Conservation (phyloP, 2,113 vertebrate genomes). For the Myiagra hebetior region DNA sequence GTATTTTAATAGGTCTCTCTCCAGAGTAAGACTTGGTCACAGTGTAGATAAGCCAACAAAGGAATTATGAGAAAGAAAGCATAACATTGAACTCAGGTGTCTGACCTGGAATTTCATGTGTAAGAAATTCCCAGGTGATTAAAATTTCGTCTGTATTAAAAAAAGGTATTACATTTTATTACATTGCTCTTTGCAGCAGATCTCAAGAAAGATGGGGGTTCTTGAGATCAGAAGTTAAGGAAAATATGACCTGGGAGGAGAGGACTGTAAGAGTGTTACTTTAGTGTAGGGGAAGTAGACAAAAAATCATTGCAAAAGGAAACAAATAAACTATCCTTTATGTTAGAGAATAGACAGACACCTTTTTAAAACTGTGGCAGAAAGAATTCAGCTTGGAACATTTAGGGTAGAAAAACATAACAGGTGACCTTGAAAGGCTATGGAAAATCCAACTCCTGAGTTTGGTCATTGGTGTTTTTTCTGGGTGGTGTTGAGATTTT, state of each 20-base stretch:
- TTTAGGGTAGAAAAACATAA: background rate
- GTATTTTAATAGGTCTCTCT: background rate
- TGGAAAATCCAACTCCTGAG: background rate
- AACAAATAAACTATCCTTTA: background rate
- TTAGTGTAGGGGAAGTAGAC: background rate
- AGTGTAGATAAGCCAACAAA: background rate
- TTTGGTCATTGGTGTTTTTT: background rate
- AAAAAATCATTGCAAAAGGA: background rate
- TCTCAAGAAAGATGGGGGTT: background rate
- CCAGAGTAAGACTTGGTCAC: fast-evolving
- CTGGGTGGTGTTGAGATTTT: background rate
- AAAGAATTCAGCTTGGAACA: background rate
- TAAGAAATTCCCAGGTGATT: background rate
- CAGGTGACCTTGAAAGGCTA: background rate
- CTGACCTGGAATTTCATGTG: background rate
- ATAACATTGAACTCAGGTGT: background rate
- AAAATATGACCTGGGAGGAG: background rate
- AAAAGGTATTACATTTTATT: background rate
- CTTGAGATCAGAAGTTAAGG: background rate
- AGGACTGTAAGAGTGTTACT: background rate
- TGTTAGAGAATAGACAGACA: background rate
- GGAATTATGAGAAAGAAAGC: background rate
- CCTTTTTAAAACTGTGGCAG: background rate
- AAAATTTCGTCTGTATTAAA: background rate
- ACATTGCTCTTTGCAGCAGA: background rate